Percentiles rank a stretch among this genome's conserved stretches.
Evolutionary conservation across 2,113 vertebrate genomes (phyloP).

Genomic region (Danio rerio): DNA sequence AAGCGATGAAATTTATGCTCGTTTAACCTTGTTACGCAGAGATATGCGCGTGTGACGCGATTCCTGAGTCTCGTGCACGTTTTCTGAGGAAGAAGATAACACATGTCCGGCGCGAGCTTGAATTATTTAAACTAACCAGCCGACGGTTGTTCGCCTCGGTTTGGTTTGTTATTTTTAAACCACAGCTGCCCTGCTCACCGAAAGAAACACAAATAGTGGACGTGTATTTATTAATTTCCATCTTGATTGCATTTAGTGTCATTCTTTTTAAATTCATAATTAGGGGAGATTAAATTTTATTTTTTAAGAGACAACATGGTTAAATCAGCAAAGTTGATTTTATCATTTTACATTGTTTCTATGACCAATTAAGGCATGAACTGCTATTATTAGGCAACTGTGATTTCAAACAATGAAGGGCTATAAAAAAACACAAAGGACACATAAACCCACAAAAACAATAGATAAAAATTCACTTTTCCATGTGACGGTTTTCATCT

Average conservation of each 20-base stretch:
- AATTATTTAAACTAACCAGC: conserved; percentile 69
- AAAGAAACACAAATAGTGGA: background rate
- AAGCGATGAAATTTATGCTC: background rate
- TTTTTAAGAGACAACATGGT: too few relatives aligned
- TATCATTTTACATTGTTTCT: too few relatives aligned
- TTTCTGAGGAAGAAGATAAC: conserved; percentile 52
- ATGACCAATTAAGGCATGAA: too few relatives aligned
- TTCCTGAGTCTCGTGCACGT: conserved; percentile 22
- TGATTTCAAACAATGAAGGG: too few relatives aligned
- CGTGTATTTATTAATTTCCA: background rate
- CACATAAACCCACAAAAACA: too few relatives aligned
- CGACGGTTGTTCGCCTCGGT: conserved; percentile 45
- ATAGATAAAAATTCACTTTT: too few relatives aligned
- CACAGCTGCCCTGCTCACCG: background rate
- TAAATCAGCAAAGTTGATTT: too few relatives aligned
- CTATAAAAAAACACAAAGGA: too few relatives aligned
- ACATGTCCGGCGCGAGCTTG: conserved; percentile 55
- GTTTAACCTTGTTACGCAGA: background rate
- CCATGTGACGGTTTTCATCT: too few relatives aligned
- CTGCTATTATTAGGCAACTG: too few relatives aligned
- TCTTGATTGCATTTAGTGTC: background rate
- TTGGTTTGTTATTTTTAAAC: conserved; percentile 39
- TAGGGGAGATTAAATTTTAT: background rate
- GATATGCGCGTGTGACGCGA: conserved; percentile 27
- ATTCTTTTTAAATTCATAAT: background rate